phyloP scores from a whole-genome alignment of 2,797 vertebrate species.

The Rhinichthys osculus region DNA sequence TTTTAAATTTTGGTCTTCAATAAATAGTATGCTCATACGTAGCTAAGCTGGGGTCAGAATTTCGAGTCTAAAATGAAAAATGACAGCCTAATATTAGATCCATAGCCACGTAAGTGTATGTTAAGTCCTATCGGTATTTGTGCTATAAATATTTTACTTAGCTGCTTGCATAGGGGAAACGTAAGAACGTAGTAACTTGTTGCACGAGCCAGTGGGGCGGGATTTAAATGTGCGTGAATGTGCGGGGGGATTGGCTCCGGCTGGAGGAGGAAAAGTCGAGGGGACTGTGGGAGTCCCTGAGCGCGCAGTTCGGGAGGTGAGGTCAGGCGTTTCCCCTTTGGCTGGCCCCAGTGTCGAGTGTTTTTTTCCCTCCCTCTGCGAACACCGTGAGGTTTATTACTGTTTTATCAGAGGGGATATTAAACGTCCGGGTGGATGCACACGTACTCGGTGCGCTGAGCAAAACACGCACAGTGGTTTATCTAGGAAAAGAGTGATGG shows the following conservation, averaged over 20 bases:
- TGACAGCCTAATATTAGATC: background rate
- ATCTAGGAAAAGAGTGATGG: constrained; percentile 68
- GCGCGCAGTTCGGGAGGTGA: constrained; percentile 77
- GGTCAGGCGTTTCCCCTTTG: constrained; percentile 68
- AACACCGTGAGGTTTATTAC: constrained; percentile 41
- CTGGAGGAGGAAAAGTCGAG: constrained; percentile 57
- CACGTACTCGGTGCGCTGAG: constrained; percentile 39
- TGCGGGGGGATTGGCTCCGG: constrained; percentile 57
- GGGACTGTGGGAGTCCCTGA: constrained; percentile 74
- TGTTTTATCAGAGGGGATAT: constrained; percentile 51
- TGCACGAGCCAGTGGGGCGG: constrained; percentile 60
- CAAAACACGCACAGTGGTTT: constrained; percentile 61
- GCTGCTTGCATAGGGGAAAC: constrained; percentile 22
- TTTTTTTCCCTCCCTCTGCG: constrained; percentile 12
- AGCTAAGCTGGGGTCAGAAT: background rate
- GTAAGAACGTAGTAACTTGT: constrained; percentile 60
- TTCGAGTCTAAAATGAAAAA: background rate
- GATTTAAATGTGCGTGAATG: constrained; percentile 47
- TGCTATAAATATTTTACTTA: constrained; percentile 59
- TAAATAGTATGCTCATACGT: too few species aligned
- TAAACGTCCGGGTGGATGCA: constrained; percentile 60
- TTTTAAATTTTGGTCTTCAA: background rate
- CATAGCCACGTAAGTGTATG: constrained; percentile 16
- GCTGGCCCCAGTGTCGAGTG: constrained; percentile 56
- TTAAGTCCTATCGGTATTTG: constrained; percentile 42